phyloP scores from a whole-genome alignment of 2,888 invertebrate genomes.

The Drosophila cognata region DNA sequence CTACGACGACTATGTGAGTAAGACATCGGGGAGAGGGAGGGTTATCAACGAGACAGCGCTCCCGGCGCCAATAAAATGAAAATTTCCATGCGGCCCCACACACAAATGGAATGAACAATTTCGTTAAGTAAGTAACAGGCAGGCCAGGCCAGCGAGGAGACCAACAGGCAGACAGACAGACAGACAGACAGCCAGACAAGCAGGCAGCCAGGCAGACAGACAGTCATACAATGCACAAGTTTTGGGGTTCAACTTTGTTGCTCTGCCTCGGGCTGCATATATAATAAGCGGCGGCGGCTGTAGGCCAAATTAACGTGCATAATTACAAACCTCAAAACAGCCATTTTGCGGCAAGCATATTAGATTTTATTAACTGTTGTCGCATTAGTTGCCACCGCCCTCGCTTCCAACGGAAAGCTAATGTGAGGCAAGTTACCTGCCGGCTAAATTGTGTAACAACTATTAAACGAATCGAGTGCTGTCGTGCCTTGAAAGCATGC shows the following conservation, averaged over 20 bases:
- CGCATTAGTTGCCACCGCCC: slow-evolving; percentile 37
- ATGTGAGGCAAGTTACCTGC: not conserved
- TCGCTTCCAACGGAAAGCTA: slow-evolving; percentile 1
- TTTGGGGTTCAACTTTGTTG: slow-evolving; percentile 47
- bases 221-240: slow-evolving; percentile 36
- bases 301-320: slow-evolving; percentile 70
- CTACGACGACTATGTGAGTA: slow-evolving; percentile 4
- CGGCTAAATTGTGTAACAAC: not conserved
- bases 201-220: not conserved
- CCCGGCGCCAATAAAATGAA: slow-evolving; percentile 80
- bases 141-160: not conserved
- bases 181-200: slow-evolving; percentile 4
- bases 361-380: slow-evolving; percentile 77
- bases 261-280: slow-evolving; percentile 61
- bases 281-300: slow-evolving; percentile 64
- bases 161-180: slow-evolving; percentile 10
- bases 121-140: slow-evolving; percentile 51
- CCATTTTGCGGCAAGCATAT: slow-evolving; percentile 78
- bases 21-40: not conserved
- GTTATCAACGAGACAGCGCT: slow-evolving; percentile 69
- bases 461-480: not conserved
- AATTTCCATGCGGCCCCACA: slow-evolving; percentile 71
- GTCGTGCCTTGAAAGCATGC: not conserved
- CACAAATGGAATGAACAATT: slow-evolving; percentile 70
- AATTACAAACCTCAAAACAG: slow-evolving; percentile 79